Base-by-base conservation (phyloP, 2,888 invertebrate species). In the Sylvicola cinctus region DNA sequence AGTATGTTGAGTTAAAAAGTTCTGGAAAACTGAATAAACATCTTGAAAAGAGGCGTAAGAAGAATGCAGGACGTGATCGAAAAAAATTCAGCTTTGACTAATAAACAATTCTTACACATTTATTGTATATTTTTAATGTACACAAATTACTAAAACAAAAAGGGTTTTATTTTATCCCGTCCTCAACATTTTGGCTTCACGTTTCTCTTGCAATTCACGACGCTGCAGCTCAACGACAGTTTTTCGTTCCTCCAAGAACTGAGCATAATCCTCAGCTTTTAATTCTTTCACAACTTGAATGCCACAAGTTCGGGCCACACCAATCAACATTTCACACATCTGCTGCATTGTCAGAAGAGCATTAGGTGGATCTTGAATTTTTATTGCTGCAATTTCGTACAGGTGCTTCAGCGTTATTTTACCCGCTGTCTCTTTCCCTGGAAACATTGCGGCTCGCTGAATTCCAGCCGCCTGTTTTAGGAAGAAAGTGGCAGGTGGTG, bases 351-450 rank as follows among this genome's bases (percentile, higher is more conserved):
- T 50, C 2, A 57, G 39, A n/a, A 58, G 38, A 0, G 51, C 55
- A 43, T 58, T 58, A 0, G 75, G 60, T 3, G 83, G 80, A 58
- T 96, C 95, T 50, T 77, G 62, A n/a, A 73, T 65, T 59, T 98
- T 96, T n/a, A 98, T 80, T 55, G 74, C 68, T 1, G 98, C 96
- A 50, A 98, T 98, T 69, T 99, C 98, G 58, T 93, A 98, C 11
- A 98, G 57, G 58, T 98, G 98, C 54, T 91, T 96, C 1, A 85
- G 49, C 1, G 91, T 85, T 36, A 98, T 70, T 63, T 78, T 88
- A 2, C 98, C 98, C 44, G 78, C 70, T 16, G 70, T 59, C 58
- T 93, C 88, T 34, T 58, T 63, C 1, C 72, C 85, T 29, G 65
- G 59, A 30, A 55, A 45, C 77, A 80, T 79, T 25, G 81, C 74